Evolutionary conservation across 2,797 vertebrate genomes (phyloP).

Genomic region (Balearica regulorum): DNA sequence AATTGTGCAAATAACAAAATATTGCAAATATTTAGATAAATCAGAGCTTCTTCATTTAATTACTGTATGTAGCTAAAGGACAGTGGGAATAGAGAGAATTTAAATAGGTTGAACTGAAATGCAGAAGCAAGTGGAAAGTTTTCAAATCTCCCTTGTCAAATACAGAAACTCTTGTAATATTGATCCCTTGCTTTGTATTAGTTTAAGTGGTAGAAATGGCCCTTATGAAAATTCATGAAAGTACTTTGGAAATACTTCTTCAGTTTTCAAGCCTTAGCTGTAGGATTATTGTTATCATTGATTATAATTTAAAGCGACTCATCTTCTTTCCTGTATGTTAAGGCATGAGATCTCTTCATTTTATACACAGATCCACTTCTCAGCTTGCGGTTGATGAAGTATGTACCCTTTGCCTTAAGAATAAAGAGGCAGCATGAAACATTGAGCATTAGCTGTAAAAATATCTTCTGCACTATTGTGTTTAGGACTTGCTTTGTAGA

Average conservation of each 20-base stretch:
- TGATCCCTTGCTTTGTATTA: neutral
- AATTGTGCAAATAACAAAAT: neutral
- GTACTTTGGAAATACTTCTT: neutral
- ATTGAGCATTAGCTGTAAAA: neutral
- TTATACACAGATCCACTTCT: neutral
- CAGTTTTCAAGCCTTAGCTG: neutral
- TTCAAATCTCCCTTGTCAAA: neutral
- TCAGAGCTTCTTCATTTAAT: neutral
- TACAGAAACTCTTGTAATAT: neutral
- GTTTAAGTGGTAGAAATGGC: conserved; percentile 16
- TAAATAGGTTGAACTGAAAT: neutral
- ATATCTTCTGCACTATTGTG: neutral
- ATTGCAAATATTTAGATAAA: neutral
- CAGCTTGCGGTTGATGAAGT: neutral
- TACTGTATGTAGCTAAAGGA: neutral
- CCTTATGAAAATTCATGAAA: conserved; percentile 22
- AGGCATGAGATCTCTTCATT: conserved; percentile 2
- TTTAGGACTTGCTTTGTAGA: neutral
- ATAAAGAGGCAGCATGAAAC: neutral
- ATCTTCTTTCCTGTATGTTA: neutral
- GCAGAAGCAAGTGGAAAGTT: neutral
- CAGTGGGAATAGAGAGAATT: neutral
- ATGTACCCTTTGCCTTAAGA: neutral
- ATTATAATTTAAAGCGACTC: conserved; percentile 5
- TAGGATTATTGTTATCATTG: conserved; percentile 19